Percentiles rank a stretch among this genome's conserved stretches.
These are phyloP conservation scores for Pseudochirops corinnae DNA, from an alignment of 2,797 vertebrate species.

Conservation along the genomic window DNA sequence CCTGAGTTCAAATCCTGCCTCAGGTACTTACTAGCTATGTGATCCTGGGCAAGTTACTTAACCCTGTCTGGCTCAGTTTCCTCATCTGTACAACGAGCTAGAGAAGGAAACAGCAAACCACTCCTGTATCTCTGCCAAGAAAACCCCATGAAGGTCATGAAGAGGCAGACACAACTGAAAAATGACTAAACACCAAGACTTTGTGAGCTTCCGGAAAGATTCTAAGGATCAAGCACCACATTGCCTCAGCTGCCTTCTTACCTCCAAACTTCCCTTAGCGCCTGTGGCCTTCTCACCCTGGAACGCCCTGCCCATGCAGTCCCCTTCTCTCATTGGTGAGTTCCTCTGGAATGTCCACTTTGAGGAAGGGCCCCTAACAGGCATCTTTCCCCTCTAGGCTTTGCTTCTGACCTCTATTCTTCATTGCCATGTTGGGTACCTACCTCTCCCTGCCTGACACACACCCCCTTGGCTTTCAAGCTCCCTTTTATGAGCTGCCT, in stretches of 20 bases:
- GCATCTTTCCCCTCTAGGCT: neutral
- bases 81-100: neutral
- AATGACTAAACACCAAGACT: neutral
- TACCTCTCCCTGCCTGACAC: neutral
- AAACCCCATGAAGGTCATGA: neutral
- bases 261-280: too few relatives aligned
- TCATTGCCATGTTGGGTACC: neutral
- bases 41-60: neutral
- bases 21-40: neutral
- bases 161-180: neutral
- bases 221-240: neutral
- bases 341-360: neutral
- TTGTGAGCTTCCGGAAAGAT: neutral
- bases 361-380: neutral
- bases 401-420: neutral
- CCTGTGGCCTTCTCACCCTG: too few relatives aligned
- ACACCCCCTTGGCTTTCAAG: neutral
- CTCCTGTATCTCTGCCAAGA: neutral
- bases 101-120: neutral
- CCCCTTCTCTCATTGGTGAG: neutral
- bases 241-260: too few relatives aligned
- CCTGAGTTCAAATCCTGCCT: neutral
- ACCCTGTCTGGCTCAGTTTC: neutral
- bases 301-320: neutral
- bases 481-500: neutral